These are phyloP conservation scores for Bombus huntii DNA, from an alignment of 1,140 invertebrate species.

Conservation along the genomic window DNA sequence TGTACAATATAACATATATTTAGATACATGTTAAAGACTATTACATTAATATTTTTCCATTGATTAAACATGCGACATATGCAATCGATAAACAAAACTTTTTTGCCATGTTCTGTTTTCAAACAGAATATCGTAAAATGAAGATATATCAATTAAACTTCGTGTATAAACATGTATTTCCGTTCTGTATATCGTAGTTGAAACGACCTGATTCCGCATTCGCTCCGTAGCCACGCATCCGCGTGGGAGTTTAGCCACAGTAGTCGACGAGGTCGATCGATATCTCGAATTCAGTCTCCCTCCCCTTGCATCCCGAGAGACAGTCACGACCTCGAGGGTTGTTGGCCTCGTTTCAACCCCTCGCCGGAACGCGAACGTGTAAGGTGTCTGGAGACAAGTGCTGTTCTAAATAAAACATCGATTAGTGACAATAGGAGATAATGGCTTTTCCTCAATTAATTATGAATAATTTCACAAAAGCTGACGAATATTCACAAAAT, in stretches of 20 bases:
- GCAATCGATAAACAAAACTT: not conserved
- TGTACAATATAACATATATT: not conserved
- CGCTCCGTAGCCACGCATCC: slow-evolving; percentile 37
- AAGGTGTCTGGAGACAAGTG: not conserved
- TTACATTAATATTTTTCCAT: not conserved
- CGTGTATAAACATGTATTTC: slow-evolving; percentile 6
- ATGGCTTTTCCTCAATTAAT: too few species aligned
- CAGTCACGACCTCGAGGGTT: slow-evolving; percentile 60
- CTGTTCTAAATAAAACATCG: not conserved
- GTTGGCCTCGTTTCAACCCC: slow-evolving; percentile 69
- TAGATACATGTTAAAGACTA: not conserved
- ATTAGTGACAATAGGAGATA: too few species aligned
- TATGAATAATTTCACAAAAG: too few species aligned
- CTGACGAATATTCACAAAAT: too few species aligned
- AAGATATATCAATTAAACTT: slow-evolving; percentile 11
- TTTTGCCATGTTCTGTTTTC: not conserved
- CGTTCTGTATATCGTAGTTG: not conserved
- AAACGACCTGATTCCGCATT: slow-evolving; percentile 59
- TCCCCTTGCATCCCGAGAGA: slow-evolving; percentile 25
- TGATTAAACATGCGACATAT: not conserved
- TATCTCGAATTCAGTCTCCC: slow-evolving; percentile 54
- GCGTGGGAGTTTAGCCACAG: slow-evolving; percentile 55
- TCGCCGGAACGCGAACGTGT: slow-evolving; percentile 3
- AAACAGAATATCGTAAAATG: too few species aligned
- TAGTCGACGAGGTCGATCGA: slow-evolving; percentile 65